These are phyloP conservation scores for Mormoops blainvillei DNA, from an alignment of 2,113 vertebrate species.

Conservation along the genomic window DNA sequence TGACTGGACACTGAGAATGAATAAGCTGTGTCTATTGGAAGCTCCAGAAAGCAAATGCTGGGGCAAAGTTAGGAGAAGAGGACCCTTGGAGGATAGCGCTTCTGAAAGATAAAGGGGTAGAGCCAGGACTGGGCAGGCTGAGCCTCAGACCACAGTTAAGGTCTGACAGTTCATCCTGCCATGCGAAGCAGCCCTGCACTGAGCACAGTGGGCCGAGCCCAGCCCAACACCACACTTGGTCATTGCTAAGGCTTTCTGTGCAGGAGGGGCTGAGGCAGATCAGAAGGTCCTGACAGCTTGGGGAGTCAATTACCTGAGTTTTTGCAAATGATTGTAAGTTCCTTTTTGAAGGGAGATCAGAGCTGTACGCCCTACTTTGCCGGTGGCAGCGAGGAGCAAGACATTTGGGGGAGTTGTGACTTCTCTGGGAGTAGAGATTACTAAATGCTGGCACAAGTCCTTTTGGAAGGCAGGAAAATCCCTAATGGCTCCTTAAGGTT, in stretches of 20 bases:
- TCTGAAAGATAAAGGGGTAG: not conserved
- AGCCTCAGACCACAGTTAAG: not conserved
- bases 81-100: accelerated
- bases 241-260: not conserved
- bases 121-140: not conserved
- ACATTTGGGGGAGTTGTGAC: not conserved
- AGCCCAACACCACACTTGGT: accelerated
- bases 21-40: not conserved
- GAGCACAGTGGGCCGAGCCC: not conserved
- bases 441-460: not conserved
- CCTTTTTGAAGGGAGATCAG: not conserved
- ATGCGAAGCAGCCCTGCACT: not conserved
- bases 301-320: not conserved
- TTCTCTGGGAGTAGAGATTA: not conserved
- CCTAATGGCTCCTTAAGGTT: not conserved
- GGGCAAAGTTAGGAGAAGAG: not conserved
- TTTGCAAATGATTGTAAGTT: not conserved
- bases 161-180: not conserved
- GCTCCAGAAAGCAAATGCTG: not conserved
- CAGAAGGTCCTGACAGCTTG: not conserved
- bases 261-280: not conserved
- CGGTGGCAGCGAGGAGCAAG: not conserved
- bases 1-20: not conserved
- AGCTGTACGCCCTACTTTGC: not conserved
- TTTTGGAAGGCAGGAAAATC: not conserved